Conservation (phyloP, 2,797 vertebrate genomes). For the Pempheris klunzingeri region DNA sequence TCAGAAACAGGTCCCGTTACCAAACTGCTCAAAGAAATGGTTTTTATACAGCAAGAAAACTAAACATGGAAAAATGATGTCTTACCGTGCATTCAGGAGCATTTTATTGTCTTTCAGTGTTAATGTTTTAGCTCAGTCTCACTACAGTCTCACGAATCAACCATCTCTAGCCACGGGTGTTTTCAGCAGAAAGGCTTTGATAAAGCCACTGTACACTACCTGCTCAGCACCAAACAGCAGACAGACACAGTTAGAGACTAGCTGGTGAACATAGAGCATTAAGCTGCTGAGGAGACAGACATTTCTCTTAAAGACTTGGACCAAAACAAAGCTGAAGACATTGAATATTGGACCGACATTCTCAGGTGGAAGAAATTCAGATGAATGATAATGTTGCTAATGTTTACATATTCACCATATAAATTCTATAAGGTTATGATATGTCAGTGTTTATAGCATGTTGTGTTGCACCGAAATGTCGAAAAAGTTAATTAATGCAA, state of each 20-base stretch:
- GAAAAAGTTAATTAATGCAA: neutral
- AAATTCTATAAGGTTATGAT: neutral
- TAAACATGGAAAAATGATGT: neutral
- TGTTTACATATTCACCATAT: too few species aligned
- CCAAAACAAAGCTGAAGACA: neutral
- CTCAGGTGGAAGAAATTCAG: neutral
- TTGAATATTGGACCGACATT: neutral
- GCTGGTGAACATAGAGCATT: neutral
- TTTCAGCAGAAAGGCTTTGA: neutral
- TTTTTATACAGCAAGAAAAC: constrained; percentile 32
- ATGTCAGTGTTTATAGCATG: neutral
- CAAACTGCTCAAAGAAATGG: constrained; percentile 22
- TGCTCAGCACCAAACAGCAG: neutral
- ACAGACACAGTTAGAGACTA: neutral
- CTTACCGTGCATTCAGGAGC: neutral
- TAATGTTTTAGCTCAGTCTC: neutral
- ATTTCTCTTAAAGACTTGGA: neutral
- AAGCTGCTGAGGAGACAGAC: neutral
- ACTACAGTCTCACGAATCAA: neutral
- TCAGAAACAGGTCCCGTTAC: constrained; percentile 6
- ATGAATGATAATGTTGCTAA: neutral
- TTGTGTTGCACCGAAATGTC: neutral
- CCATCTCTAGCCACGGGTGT: neutral
- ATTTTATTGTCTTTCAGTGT: neutral
- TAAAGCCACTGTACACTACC: neutral